These are phyloP conservation scores for Oncorhynchus gorbuscha DNA, from an alignment of 2,113 vertebrate genomes.

Conservation along the genomic window DNA sequence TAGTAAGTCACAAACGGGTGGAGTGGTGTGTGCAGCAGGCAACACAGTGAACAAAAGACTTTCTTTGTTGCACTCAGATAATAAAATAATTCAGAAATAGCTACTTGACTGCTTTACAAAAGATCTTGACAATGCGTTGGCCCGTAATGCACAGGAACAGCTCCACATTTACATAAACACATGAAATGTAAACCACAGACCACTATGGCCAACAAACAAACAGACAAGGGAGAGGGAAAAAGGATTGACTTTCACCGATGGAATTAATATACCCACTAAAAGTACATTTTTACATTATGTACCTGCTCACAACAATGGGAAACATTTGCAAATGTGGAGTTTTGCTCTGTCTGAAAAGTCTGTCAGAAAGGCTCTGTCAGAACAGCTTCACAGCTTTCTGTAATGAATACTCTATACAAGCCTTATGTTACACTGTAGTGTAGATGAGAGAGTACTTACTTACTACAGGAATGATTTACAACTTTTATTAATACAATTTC, in stretches of 20 bases:
- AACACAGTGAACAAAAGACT: conserved; percentile 92
- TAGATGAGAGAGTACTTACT: conserved; percentile 8
- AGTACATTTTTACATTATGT: conserved; percentile 64
- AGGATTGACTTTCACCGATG: conserved; percentile 58
- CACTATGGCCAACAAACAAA: conserved; percentile 69
- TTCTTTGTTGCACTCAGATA: conserved; percentile 87
- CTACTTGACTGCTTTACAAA: conserved; percentile 81
- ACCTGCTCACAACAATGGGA: conserved; percentile 62
- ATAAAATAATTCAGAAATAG: conserved; percentile 81
- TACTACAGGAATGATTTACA: conserved; percentile 52
- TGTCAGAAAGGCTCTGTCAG: neutral
- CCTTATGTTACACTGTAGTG: neutral
- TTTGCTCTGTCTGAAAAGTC: conserved; percentile 8
- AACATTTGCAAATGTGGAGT: conserved; percentile 54
- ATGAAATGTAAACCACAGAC: conserved; percentile 73
- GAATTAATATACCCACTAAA: conserved; percentile 66
- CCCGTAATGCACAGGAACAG: conserved; percentile 75
- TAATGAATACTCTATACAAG: conserved; percentile 20
- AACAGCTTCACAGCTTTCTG: conserved; percentile 35
- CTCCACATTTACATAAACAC: conserved; percentile 76
- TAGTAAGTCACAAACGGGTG: conserved; percentile 92
- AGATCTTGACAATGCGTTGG: conserved; percentile 74
- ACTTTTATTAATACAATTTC: conserved; percentile 46
- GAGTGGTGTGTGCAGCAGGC: conserved; percentile 67
- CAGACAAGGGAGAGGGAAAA: conserved; percentile 46